Evolutionary conservation across 2,888 invertebrate genomes (phyloP).

Genomic region (Phengaris alcon): DNA sequence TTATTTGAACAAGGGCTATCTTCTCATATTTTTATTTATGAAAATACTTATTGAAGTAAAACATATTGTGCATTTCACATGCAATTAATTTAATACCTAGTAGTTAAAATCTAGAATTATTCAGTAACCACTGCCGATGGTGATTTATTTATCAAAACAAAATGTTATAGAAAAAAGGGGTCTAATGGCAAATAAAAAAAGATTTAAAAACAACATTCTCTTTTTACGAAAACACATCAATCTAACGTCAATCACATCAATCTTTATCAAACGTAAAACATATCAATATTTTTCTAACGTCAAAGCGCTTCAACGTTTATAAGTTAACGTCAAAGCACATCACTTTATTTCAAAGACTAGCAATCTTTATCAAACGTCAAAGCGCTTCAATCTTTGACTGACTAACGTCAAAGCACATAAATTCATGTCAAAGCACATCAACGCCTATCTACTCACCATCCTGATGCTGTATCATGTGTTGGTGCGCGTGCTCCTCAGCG

Average conservation of each 20-base stretch:
- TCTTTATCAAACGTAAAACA: background rate
- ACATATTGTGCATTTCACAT: no score
- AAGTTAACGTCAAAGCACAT: background rate
- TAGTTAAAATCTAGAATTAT: no score
- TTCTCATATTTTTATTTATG: no score
- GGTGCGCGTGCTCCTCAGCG: slow-evolving; percentile 72
- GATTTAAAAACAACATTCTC: slow-evolving; percentile 24
- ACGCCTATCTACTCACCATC: slow-evolving; percentile 57
- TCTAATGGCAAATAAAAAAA: slow-evolving; percentile 44
- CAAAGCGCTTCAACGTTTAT: background rate
- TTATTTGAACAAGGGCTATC: slow-evolving; percentile 34
- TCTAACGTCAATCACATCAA: background rate
- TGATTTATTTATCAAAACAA: no score
- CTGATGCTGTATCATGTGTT: slow-evolving; percentile 60
- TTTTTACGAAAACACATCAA: background rate
- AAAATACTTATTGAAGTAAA: no score
- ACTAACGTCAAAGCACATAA: background rate
- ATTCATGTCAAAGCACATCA: no score
- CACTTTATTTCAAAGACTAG: background rate
- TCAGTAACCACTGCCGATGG: no score
- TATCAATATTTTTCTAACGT: background rate
- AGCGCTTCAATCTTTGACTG: background rate
- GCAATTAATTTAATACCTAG: no score
- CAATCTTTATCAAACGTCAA: background rate
- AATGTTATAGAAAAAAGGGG: slow-evolving; percentile 41